Evolutionary conservation across 2,888 invertebrate species (phyloP).

Genomic region (Phyto melanocephala): DNA sequence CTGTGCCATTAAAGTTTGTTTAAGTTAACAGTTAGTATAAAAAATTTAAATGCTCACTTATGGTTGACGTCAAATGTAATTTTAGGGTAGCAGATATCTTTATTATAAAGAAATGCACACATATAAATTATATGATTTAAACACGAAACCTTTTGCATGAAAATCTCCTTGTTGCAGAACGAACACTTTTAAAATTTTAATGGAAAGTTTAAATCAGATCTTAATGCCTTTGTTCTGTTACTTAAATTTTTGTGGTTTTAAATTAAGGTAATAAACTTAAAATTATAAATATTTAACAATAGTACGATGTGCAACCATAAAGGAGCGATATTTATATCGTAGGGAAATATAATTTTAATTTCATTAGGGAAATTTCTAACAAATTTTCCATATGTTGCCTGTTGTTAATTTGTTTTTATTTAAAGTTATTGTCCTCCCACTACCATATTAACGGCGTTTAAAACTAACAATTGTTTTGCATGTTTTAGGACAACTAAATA

Average conservation of each 20-base stretch:
- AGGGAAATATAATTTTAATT: too few species aligned
- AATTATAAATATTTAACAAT: too few species aligned
- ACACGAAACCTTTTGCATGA: not conserved
- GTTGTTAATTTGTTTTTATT: too few species aligned
- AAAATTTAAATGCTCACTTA: constrained; percentile 2
- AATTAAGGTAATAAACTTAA: too few species aligned
- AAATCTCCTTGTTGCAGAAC: not conserved
- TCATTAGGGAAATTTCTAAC: too few species aligned
- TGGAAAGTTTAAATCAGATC: not conserved
- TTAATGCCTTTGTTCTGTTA: too few species aligned
- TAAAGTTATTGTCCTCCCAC: not conserved
- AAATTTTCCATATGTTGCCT: too few species aligned
- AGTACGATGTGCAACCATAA: too few species aligned
- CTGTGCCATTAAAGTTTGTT: not conserved
- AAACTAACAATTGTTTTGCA: constrained; percentile 21
- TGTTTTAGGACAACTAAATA: not conserved
- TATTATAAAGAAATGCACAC: not conserved
- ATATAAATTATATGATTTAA: not conserved
- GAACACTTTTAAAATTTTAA: not conserved
- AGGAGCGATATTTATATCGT: too few species aligned
- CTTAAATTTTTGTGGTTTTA: too few species aligned
- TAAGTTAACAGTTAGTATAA: not conserved
- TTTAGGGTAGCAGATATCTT: not conserved
- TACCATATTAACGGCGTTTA: not conserved
- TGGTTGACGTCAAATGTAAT: not conserved